Conservation (phyloP, 2,797 vertebrate species). For the Calcarius lapponicus region DNA sequence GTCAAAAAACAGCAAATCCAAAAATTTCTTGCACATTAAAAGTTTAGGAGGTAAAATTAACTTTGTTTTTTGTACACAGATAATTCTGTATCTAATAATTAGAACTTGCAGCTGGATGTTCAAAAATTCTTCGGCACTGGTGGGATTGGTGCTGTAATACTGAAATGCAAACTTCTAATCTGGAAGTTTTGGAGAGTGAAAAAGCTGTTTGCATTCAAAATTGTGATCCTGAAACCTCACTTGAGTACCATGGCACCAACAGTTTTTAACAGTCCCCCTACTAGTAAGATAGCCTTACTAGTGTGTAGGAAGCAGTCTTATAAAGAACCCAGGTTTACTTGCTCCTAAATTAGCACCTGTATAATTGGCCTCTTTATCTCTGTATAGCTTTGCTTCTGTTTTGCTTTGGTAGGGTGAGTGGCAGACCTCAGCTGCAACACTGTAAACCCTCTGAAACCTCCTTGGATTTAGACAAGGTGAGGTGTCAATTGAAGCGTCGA, state of each 20-base stretch:
- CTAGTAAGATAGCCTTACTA: too few species aligned
- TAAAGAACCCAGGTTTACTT: background rate
- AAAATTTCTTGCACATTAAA: background rate
- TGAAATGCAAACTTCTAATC: background rate
- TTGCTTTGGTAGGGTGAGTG: background rate
- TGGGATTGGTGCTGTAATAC: background rate
- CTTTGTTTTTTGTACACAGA: background rate
- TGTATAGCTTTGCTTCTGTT: background rate
- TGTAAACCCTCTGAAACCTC: accelerated
- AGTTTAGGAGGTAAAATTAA: background rate
- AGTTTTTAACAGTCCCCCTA: background rate
- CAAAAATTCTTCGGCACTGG: background rate
- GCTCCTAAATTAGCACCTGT: background rate
- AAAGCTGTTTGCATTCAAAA: background rate
- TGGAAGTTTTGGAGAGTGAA: background rate
- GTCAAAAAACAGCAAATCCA: background rate
- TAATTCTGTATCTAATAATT: background rate
- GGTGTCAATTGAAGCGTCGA: background rate
- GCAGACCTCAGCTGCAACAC: background rate
- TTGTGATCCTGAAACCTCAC: background rate
- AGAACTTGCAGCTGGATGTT: background rate
- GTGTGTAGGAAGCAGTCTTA: background rate
- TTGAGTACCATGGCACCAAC: background rate
- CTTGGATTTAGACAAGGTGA: background rate
- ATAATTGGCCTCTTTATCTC: background rate